A percentile compares a stretch with the other conserved stretches of the same genome.
phyloP scores from a whole-genome alignment of 2,113 vertebrate species.

The Potamarius usumacintae region DNA sequence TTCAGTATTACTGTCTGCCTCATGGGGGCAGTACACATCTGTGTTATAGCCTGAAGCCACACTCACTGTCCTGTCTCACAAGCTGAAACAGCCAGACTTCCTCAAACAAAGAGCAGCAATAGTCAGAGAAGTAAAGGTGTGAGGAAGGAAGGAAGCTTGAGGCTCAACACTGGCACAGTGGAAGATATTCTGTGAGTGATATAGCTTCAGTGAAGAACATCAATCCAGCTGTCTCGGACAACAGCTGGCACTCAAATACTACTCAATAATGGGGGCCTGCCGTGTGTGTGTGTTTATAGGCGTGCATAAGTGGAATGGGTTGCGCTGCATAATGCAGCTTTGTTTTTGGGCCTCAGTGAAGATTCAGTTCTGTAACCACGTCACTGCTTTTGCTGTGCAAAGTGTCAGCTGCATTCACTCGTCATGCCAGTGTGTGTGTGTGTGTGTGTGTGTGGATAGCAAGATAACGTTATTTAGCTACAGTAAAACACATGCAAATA shows the following conservation, averaged over 20 bases:
- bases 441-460: not conserved
- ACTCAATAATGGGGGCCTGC: not conserved
- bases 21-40: conserved; percentile 56
- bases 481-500: not conserved
- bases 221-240: conserved; percentile 17
- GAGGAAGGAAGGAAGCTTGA: conserved; percentile 12
- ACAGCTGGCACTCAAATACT: conserved; percentile 25
- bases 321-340: conserved; percentile 35
- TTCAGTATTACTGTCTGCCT: conserved; percentile 33
- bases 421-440: not conserved
- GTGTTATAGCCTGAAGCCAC: conserved; percentile 2
- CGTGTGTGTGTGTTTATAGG: conserved; percentile 15
- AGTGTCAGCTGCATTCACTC: conserved; percentile 1
- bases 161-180: not conserved
- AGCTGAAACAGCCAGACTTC: conserved; percentile 58
- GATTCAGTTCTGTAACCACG: conserved; percentile 43
- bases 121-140: conserved; percentile 19
- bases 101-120: conserved; percentile 33
- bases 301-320: not conserved
- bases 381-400: conserved; percentile 18
- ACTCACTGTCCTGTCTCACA: conserved; percentile 43
- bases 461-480: not conserved
- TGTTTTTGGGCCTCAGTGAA: conserved; percentile 41
- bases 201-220: conserved; percentile 9
- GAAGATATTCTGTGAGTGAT: not conserved